Percentiles rank a stretch among this genome's conserved stretches.
Conservation (phyloP, 2,888 invertebrate genomes). For the Ganaspis brasiliensis region DNA sequence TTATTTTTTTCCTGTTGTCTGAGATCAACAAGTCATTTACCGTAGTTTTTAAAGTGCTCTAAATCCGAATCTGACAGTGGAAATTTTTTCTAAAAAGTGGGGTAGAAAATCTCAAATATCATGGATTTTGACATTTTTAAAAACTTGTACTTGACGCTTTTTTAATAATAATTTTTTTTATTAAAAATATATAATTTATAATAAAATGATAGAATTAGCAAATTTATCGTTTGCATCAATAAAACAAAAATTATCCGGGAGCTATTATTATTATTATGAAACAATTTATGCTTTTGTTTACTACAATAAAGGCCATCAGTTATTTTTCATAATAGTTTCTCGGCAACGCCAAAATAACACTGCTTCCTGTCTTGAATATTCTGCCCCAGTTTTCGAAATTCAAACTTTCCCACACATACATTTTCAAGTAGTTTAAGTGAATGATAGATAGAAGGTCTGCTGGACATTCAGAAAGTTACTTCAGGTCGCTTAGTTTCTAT, state of each 20-base stretch:
- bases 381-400: neutral
- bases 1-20: no score
- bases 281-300: conserved; percentile 67
- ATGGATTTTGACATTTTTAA: no score
- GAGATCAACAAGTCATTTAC: no score
- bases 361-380: neutral
- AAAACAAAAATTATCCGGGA: neutral
- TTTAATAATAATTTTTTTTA: no score
- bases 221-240: neutral
- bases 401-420: neutral
- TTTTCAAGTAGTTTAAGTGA: conserved; percentile 1
- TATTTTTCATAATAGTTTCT: conserved; percentile 7
- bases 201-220: no score
- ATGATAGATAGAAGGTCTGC: neutral
- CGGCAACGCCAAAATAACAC: neutral
- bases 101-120: no score
- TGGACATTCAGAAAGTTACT: conserved; percentile 1
- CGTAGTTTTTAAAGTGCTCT: no score
- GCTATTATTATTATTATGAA: no score
- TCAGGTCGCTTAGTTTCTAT: neutral
- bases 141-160: no score
- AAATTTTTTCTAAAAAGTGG: no score
- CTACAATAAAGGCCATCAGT: conserved; percentile 45
- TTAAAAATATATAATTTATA: no score
- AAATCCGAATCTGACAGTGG: no score